A percentile compares a stretch with the other conserved stretches of the same genome.
Conservation (phyloP, 2,113 vertebrate species). For the Rhinolophus ferrumequinum region DNA sequence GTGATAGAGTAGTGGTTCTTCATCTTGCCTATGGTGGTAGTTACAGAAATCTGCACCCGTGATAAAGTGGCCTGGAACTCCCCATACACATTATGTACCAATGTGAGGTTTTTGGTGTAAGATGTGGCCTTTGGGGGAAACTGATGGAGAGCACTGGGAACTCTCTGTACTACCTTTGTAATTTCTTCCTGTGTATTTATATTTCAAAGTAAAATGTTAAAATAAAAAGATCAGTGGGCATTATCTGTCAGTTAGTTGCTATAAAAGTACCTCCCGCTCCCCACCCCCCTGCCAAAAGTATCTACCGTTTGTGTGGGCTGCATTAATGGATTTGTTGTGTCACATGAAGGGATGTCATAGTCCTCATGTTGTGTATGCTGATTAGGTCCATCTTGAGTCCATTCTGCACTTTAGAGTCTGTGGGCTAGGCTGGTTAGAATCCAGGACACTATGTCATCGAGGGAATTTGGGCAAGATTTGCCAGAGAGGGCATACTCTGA, state of each 20-base stretch:
- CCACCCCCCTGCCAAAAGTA: not conserved
- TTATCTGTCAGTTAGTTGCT: not conserved
- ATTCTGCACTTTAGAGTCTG: not conserved
- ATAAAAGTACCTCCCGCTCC: not conserved
- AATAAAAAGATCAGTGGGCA: not conserved
- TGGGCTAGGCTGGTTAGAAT: not conserved
- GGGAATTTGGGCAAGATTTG: not conserved
- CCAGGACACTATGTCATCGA: not conserved
- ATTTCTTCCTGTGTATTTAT: not conserved
- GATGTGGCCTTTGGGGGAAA: not conserved
- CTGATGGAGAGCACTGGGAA: not conserved
- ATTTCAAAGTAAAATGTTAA: not conserved
- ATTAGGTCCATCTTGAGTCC: not conserved
- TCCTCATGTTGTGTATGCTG: not conserved
- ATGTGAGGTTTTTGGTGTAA: not conserved
- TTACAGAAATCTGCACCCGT: not conserved
- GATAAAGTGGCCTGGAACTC: not conserved
- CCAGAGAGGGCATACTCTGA: not conserved
- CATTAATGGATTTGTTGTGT: not conserved
- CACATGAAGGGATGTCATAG: accelerated
- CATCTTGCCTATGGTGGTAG: not conserved
- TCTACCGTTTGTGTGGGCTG: not conserved
- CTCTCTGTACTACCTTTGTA: not conserved
- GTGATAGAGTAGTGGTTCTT: not conserved
- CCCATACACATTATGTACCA: too few species aligned